Evolutionary conservation across 2,888 invertebrate genomes (phyloP).

Genomic region (Protonemura montana): DNA sequence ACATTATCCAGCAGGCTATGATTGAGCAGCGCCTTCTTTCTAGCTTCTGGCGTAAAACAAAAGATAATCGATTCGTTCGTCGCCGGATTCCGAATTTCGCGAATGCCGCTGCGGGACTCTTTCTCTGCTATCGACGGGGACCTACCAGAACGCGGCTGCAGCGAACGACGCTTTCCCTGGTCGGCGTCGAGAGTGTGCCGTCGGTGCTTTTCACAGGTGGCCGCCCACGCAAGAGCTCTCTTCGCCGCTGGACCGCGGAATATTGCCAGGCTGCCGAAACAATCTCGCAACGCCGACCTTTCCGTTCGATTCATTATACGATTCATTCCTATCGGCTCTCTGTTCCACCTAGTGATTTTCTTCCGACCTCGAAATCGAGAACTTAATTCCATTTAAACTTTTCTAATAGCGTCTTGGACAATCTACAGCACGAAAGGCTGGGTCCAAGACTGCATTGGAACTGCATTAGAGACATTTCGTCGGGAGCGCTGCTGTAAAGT

Average conservation of each 20-base stretch:
- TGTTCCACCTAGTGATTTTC: not conserved
- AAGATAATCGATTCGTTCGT: not conserved
- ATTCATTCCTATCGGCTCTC: no score
- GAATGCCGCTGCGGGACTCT: not conserved
- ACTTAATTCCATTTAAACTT: not conserved
- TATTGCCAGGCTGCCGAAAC: no score
- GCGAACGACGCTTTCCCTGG: slow-evolving; percentile 1
- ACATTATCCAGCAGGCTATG: not conserved
- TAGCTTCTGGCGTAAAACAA: not conserved
- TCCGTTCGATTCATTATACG: not conserved
- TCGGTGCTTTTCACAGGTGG: not conserved
- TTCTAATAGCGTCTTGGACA: not conserved
- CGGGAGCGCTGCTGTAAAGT: no score
- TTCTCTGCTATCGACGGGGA: not conserved
- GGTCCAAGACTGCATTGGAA: no score
- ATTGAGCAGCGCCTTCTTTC: not conserved
- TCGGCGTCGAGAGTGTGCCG: not conserved
- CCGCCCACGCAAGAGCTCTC: not conserved
- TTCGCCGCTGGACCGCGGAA: no score
- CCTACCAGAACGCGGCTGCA: not conserved
- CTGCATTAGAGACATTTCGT: no score
- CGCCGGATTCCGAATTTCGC: not conserved
- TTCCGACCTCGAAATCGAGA: not conserved
- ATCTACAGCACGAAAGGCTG: no score
- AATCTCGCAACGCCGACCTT: not conserved